Conservation (phyloP, 2,797 vertebrate species). For the Neosilurus hyrtlii region DNA sequence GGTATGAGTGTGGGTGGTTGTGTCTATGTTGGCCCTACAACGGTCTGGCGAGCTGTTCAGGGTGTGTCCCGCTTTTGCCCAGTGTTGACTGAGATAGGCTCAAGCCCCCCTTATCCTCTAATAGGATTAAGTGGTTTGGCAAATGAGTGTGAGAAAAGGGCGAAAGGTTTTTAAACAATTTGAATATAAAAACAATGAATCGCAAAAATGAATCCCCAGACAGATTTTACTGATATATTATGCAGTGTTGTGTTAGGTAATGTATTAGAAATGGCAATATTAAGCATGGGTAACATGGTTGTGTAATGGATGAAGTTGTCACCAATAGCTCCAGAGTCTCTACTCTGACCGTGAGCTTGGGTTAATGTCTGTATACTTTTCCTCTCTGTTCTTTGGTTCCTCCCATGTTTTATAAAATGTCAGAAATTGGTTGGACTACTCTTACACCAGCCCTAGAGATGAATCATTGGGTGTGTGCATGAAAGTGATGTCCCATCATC, state of each 20-base stretch:
- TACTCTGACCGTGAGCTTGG: neutral
- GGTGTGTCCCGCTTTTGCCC: no score
- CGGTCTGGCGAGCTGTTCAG: no score
- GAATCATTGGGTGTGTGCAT: slow-evolving; percentile 12
- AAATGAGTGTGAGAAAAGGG: no score
- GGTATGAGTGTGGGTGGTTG: no score
- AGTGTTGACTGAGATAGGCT: no score
- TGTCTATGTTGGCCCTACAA: no score
- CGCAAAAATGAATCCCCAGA: neutral
- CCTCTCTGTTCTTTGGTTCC: neutral
- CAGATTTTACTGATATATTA: neutral
- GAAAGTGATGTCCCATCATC: neutral
- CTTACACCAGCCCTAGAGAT: neutral
- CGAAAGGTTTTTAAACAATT: neutral
- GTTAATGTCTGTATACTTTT: neutral
- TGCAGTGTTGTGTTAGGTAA: neutral
- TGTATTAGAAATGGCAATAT: neutral
- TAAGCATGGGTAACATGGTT: neutral
- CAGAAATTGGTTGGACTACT: neutral
- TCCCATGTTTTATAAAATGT: neutral
- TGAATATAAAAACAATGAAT: neutral
- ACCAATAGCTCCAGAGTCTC: neutral
- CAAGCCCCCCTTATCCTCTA: no score
- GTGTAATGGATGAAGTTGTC: neutral
- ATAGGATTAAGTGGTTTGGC: no score